Base-by-base conservation (phyloP, 2,888 invertebrate species). In the Phytoseiulus persimilis region DNA sequence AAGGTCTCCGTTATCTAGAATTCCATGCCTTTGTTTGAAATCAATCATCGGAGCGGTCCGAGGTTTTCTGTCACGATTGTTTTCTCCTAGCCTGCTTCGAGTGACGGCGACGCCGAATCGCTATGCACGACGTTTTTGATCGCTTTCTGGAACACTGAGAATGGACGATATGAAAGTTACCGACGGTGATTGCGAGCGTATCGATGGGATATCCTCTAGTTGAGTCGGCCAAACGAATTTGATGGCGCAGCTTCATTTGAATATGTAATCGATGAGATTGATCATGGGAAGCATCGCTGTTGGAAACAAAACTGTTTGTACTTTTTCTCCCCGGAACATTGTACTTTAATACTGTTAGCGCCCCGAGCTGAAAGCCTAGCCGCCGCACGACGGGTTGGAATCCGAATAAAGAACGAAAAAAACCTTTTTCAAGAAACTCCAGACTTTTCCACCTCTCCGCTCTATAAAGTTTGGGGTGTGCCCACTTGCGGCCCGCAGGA, bases 341-440 rank as follows among this genome's bases (percentile, higher is more conserved):
- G 65, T 65, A 65, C 65, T 65, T 65, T 65, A 65, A 65, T 65
- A 65, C 65, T 65, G 65, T 65, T 65, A 65, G 65, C 65, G 65
- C 65, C 65, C 65, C 65, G 65, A 65, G 65, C 65, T 65, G 65
- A 65, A 65, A 65, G 65, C 65, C 65, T 65, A 65, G 65, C 65
- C 28, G 65, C 65, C 65, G 65, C 65, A 65, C 65, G 5, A 14
- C 65, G 65, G 65, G 65, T 65, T 65, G 23, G 65, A 65, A 65
- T 2, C 65, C 65, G 18, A 65, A 65, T 65, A 65, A 65, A 65
- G 23, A 18, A 65, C 2, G 28, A 18, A 28, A 18, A 65, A 65
- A 65, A 65, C 14, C 9, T 65, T 65, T 65, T 65, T 14, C 65
- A 65, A 23, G 65, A 65, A 23, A 14, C 1, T 1, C 5, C 1